phyloP scores from a whole-genome alignment of 2,113 vertebrate genomes.

The Eidolon helvum region DNA sequence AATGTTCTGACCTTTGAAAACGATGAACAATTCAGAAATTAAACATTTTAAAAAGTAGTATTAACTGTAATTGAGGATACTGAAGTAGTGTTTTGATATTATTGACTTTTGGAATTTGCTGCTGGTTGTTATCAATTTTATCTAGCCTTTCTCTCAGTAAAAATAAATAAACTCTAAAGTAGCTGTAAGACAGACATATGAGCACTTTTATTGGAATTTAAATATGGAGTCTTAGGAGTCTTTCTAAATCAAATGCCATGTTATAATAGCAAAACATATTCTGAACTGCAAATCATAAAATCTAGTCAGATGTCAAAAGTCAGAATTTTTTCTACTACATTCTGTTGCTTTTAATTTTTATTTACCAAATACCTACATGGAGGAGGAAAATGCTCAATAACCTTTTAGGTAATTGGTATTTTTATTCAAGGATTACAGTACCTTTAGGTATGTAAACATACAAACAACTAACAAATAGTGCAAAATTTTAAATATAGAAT shows the following conservation, averaged over 20 bases:
- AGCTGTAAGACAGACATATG: background rate
- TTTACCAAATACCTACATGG: background rate
- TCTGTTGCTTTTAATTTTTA: background rate
- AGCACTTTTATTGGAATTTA: background rate
- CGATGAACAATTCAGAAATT: conserved; percentile 55
- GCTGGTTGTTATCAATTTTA: background rate
- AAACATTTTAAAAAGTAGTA: conserved; percentile 37
- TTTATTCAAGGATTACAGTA: background rate
- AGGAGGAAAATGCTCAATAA: background rate
- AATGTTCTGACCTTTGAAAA: conserved; percentile 68
- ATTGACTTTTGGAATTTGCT: conserved; percentile 23
- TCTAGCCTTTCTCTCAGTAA: background rate
- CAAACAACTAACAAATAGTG: background rate
- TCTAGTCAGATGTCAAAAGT: background rate
- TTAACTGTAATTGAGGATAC: conserved; percentile 7
- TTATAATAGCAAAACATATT: background rate
- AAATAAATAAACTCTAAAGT: conserved; percentile 23
- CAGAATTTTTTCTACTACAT: background rate
- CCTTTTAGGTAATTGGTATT: background rate
- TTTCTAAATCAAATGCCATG: background rate
- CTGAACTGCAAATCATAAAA: background rate
- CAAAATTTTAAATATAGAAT: background rate
- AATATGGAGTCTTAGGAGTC: background rate
- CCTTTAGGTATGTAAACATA: background rate
- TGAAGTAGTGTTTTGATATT: conserved; percentile 27